Conservation (phyloP, 2,888 invertebrate genomes). For the Augiades crinisus region DNA sequence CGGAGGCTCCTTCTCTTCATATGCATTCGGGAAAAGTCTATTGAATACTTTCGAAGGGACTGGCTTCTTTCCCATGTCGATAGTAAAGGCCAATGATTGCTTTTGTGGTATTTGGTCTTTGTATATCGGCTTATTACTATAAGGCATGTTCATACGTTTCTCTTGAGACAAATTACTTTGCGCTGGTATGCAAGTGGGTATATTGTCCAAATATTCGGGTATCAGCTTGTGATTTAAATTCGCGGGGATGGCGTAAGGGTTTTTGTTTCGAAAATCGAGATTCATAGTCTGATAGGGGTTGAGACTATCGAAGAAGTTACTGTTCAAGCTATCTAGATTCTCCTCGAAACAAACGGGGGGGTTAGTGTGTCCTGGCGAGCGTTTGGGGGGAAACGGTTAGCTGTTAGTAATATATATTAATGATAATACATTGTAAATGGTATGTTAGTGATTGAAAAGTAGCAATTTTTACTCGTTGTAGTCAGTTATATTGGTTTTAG, state of each 20-base stretch:
- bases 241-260: slow-evolving; percentile 77
- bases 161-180: slow-evolving; percentile 48
- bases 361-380: slow-evolving; percentile 64
- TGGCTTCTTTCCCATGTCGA: slow-evolving; percentile 60
- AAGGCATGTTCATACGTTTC: slow-evolving; percentile 47
- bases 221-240: slow-evolving; percentile 66
- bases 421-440: slow-evolving; percentile 6
- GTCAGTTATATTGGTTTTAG: slow-evolving; percentile 4
- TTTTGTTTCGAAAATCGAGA: slow-evolving; percentile 66
- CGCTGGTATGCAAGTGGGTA: slow-evolving; percentile 67
- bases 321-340: slow-evolving; percentile 65
- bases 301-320: slow-evolving; percentile 71
- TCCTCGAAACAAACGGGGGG: slow-evolving; percentile 57
- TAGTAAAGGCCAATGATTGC: slow-evolving; percentile 55
- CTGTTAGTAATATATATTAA: slow-evolving; percentile 38
- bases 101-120: slow-evolving; percentile 61
- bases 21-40: slow-evolving; percentile 58
- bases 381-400: slow-evolving; percentile 45
- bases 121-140: slow-evolving; percentile 44
- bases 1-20: slow-evolving; percentile 49
- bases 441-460: slow-evolving; percentile 27
- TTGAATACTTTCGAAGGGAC: slow-evolving; percentile 69
- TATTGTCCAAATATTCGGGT: slow-evolving; percentile 58
- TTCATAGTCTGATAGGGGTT: slow-evolving; percentile 57
- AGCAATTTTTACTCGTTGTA: background rate